phyloP scores from a whole-genome alignment of 2,113 vertebrate species.

The Micronycteris hirsuta region DNA sequence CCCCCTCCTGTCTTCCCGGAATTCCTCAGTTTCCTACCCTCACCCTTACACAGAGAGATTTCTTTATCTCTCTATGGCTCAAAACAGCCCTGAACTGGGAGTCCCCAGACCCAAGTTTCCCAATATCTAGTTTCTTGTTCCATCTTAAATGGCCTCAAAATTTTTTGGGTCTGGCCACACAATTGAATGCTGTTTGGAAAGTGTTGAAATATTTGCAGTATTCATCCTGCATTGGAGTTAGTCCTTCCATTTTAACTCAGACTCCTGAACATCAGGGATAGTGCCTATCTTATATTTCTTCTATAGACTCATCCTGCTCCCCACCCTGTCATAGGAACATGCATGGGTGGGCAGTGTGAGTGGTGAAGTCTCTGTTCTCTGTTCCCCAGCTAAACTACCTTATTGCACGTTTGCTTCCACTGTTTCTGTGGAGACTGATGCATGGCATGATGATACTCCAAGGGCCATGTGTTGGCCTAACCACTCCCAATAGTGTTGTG shows the following conservation, averaged over 20 bases:
- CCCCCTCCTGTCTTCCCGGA: background rate
- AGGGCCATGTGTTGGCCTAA: background rate
- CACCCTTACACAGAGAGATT: background rate
- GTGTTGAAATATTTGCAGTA: background rate
- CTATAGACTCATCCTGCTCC: background rate
- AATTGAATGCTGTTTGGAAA: background rate
- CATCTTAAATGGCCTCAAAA: background rate
- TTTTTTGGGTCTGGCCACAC: background rate
- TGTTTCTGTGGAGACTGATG: background rate
- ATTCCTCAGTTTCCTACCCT: background rate
- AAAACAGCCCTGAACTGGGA: background rate
- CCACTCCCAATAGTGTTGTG: background rate
- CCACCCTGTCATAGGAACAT: background rate
- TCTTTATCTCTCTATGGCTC: background rate
- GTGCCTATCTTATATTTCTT: background rate
- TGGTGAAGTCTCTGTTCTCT: background rate
- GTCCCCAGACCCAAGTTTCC: background rate
- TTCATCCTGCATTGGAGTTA: background rate
- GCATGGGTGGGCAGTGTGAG: background rate
- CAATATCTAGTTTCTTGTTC: background rate
- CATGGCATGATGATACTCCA: background rate
- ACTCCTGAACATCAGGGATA: background rate
- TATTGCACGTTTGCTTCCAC: background rate
- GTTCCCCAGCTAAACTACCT: background rate
- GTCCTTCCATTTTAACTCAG: background rate